These are phyloP conservation scores for Xiphophorus birchmanni DNA, from an alignment of 2,797 vertebrate species.

Conservation along the genomic window DNA sequence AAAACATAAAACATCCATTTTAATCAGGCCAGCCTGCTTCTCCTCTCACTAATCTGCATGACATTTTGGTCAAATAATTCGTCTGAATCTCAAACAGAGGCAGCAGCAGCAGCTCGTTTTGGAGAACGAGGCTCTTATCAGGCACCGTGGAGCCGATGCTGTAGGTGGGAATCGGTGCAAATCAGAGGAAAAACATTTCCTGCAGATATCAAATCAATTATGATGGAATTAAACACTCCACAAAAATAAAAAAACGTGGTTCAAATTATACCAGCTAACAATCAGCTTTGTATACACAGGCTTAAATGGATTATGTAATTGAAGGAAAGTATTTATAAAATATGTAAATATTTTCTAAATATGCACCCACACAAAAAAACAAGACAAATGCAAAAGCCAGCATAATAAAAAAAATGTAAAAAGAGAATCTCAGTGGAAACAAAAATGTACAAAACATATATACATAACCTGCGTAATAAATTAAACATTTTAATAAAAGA, in stretches of 20 bases:
- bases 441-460: background rate
- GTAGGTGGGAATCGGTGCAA: background rate
- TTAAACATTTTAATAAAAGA: background rate
- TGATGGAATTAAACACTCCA: background rate
- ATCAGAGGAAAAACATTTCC: background rate
- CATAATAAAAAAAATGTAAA: too few relatives aligned
- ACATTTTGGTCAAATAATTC: constrained; percentile 47
- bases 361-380: background rate
- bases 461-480: background rate
- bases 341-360: background rate
- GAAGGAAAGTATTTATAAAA: background rate
- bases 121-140: background rate
- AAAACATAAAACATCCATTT: constrained; percentile 53
- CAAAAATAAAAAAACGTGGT: background rate
- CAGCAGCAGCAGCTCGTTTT: background rate
- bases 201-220: background rate
- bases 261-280: background rate
- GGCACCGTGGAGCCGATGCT: background rate
- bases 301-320: background rate
- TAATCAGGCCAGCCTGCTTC: constrained; percentile 61
- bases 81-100: constrained; percentile 15
- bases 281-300: background rate
- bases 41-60: constrained; percentile 43
- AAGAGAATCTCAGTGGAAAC: background rate
- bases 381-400: too few relatives aligned